phyloP scores from a whole-genome alignment of 2,113 vertebrate genomes.

The Scartelaos histophorus region DNA sequence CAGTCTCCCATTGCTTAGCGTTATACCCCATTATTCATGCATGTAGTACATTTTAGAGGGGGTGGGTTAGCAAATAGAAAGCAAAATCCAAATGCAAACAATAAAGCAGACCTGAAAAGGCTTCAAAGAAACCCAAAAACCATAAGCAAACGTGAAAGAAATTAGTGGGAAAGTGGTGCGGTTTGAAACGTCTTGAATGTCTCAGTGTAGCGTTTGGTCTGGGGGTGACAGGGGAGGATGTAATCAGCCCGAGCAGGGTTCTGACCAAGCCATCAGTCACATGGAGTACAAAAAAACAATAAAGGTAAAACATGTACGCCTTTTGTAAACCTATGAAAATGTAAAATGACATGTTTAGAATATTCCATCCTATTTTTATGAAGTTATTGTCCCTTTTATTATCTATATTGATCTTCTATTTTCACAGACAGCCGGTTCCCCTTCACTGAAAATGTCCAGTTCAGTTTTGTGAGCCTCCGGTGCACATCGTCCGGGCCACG shows the following conservation, averaged over 20 bases:
- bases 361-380: not conserved
- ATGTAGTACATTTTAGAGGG: conserved; percentile 26
- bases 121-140: conserved; percentile 60
- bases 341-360: too few species aligned
- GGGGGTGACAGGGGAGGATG: conserved; percentile 63
- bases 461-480: conserved; percentile 91
- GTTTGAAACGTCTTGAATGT: conserved; percentile 62
- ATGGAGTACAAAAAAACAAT: not conserved
- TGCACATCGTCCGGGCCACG: conserved; percentile 82
- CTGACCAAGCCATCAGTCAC: conserved; percentile 68
- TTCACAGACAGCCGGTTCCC: conserved; percentile 87
- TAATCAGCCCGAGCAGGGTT: conserved; percentile 69
- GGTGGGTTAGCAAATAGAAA: conserved; percentile 42
- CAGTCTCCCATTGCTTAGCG: conserved; percentile 18
- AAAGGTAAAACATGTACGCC: too few species aligned
- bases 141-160: conserved; percentile 65
- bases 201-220: conserved; percentile 65
- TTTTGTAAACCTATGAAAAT: too few species aligned
- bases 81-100: conserved; percentile 45
- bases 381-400: not conserved
- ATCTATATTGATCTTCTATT: conserved; percentile 45
- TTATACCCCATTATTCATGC: conserved; percentile 30
- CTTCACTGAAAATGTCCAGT: conserved; percentile 87
- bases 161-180: conserved; percentile 63
- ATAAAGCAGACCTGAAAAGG: conserved; percentile 56